These are phyloP conservation scores for Platycercus adscitus DNA, from an alignment of 2,113 vertebrate species.

Conservation along the genomic window DNA sequence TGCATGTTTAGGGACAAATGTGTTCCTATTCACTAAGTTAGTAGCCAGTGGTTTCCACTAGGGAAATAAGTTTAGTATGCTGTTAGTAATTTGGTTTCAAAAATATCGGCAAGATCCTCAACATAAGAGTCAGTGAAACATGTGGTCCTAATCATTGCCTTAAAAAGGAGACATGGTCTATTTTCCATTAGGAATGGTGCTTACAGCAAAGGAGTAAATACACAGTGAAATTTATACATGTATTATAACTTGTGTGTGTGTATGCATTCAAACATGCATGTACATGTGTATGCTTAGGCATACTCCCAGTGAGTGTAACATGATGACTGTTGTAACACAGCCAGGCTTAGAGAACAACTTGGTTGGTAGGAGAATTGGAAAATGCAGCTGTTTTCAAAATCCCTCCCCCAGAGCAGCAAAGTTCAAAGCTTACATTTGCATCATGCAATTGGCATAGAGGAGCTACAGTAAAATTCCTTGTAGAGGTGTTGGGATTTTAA, in stretches of 20 bases:
- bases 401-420: not conserved
- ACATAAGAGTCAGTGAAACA: constrained; percentile 71
- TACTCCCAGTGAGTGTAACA: not conserved
- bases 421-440: constrained; percentile 2
- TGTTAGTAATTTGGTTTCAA: constrained; percentile 75
- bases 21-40: constrained; percentile 60
- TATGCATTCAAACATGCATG: not conserved
- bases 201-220: constrained; percentile 76
- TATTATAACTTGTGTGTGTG: constrained; percentile 46
- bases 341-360: not conserved
- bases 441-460: not conserved
- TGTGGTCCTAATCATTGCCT: constrained; percentile 77
- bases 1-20: constrained; percentile 54
- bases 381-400: constrained; percentile 25
- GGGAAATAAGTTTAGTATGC: constrained; percentile 76
- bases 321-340: not conserved
- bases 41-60: constrained; percentile 75
- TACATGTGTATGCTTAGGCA: not conserved
- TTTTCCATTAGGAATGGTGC: constrained; percentile 76
- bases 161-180: constrained; percentile 78
- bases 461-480: not conserved
- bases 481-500: not conserved
- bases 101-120: constrained; percentile 59
- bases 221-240: constrained; percentile 64
- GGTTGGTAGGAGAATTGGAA: constrained; percentile 9